Evolutionary conservation across 2,113 vertebrate species (phyloP), one percentile per base, ranked within the genome.

Genomic region (Tyto alba): DNA sequence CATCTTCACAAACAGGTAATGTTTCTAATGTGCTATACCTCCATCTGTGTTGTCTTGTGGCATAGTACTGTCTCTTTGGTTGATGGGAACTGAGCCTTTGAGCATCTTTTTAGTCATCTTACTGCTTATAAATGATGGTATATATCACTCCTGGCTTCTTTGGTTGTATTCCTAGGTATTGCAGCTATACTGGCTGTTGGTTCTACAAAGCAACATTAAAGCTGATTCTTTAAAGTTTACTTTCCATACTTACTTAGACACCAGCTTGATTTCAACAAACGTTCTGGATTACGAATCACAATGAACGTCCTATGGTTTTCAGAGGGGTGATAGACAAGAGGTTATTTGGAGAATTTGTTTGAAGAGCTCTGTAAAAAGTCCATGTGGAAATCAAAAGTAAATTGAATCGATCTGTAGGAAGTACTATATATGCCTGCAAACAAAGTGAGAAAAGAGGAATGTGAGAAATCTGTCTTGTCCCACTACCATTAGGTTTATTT

Each of bases 1-100:
- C 99, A 99, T 89, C 98, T 99, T 79, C 99, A 99, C 94, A 99
- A 99, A 89, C 99, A 99, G 98, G 99, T 99, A 93, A 47, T 21
- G 32, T 87, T 89, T 91, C 34, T 71, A 13, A 38, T 67, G 22
- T 7, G 13, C 18, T 52, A 0, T 56, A 68, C 10, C 4, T 86
- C 23, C 17, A 0, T 62, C 15, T 11, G 47, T 63, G 4, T 59
- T 76, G 48, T 48, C 16, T 66, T 72, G 34, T 83, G 34, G 12
- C 7, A 4, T 62, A 14, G 30, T 48, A 16, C 22, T 32, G 5
- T 52, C 18, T 47, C 7, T 94, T 41, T 60, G 30, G 5, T 56
- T 84, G 19, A 45, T 60, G 38, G 53, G 40, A 94, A 34, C 4
- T 38, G 34, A 17, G n/a, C 11, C 10, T 68, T 40, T 47, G 12